These are phyloP conservation scores for Coronaproctus castanopsis DNA, from an alignment of 2,888 invertebrate species.

Conservation along the genomic window DNA sequence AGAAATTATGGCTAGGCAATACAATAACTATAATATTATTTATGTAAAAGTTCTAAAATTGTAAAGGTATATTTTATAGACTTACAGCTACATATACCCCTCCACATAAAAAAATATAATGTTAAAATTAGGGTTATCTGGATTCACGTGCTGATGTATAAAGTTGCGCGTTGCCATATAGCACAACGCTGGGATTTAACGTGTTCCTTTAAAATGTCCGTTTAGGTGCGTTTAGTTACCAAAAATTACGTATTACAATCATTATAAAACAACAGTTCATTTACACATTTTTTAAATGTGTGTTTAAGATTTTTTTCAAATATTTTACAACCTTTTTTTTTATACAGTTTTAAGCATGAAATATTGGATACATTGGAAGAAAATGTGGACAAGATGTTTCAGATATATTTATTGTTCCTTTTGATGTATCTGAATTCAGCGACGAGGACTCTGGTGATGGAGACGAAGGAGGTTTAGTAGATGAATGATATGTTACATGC, in stretches of 20 bases:
- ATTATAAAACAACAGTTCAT: neutral
- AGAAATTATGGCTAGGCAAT: neutral
- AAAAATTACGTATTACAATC: neutral
- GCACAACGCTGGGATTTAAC: too few relatives aligned
- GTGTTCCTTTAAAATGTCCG: neutral
- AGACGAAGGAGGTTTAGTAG: slow-evolving; percentile 11
- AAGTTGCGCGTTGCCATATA: neutral
- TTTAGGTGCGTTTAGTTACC: neutral
- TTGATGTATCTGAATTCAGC: slow-evolving; percentile 9
- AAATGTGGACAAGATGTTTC: slow-evolving; percentile 1
- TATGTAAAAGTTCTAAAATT: neutral
- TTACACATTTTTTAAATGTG: neutral
- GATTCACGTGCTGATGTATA: neutral
- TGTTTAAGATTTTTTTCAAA: neutral
- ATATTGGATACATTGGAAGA: neutral
- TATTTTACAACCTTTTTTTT: neutral
- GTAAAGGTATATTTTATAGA: neutral
- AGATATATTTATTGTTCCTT: slow-evolving; percentile 10
- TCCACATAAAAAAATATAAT: neutral
- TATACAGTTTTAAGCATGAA: neutral
- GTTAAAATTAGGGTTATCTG: neutral
- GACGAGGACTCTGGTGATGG: slow-evolving; percentile 14
- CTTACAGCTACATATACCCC: neutral
- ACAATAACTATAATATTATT: neutral
- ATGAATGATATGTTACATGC: slow-evolving; percentile 9